Evolutionary conservation across 2,888 invertebrate genomes (phyloP).

Genomic region (Euzophera pinguis): DNA sequence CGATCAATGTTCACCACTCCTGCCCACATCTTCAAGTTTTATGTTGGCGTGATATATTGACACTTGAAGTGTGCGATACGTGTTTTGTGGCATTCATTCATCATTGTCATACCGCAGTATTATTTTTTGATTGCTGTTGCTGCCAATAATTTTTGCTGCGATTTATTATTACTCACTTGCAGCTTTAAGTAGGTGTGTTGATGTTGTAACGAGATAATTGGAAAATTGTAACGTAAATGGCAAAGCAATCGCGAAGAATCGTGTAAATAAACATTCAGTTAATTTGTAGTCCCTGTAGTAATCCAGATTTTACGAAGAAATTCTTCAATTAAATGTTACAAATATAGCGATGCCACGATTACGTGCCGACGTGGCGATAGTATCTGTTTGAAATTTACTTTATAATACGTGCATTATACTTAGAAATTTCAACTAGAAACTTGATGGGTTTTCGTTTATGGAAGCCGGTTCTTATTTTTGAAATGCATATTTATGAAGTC

Average conservation of each 20-base stretch:
- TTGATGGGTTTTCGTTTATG: slow-evolving; percentile 14
- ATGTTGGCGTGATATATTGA: slow-evolving; percentile 20
- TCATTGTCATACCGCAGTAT: neutral
- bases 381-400: slow-evolving; percentile 5
- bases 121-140: slow-evolving; percentile 4
- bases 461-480: slow-evolving; percentile 8
- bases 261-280: slow-evolving; percentile 6
- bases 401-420: slow-evolving; percentile 9
- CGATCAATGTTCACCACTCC: slow-evolving; percentile 36
- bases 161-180: neutral
- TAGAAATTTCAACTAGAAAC: slow-evolving; percentile 10
- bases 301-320: slow-evolving; percentile 6
- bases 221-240: neutral
- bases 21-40: slow-evolving; percentile 20
- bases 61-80: slow-evolving; percentile 18
- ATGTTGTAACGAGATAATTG: neutral
- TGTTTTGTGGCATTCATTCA: slow-evolving; percentile 9
- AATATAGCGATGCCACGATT: slow-evolving; percentile 9
- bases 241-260: neutral
- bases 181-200: neutral
- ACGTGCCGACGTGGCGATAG: slow-evolving; percentile 7
- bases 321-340: slow-evolving; percentile 13
- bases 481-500: slow-evolving; percentile 13
- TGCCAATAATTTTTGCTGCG: neutral
- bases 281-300: slow-evolving; percentile 3